phyloP scores from a whole-genome alignment of 2,797 vertebrate species.

The Myripristis murdjan region DNA sequence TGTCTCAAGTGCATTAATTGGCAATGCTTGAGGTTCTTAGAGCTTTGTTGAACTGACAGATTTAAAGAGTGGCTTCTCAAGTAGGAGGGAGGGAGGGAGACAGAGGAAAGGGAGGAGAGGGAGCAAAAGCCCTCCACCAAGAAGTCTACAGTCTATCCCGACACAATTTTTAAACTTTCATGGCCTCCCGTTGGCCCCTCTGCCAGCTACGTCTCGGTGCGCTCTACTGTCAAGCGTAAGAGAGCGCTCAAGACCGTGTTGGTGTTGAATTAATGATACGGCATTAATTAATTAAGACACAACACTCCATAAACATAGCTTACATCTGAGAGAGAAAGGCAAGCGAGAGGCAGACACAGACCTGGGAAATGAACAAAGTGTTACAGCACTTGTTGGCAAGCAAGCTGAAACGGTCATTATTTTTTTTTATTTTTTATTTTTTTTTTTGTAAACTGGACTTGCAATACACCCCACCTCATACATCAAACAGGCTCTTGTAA shows the following conservation, averaged over 20 bases:
- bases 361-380: conserved; percentile 44
- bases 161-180: conserved; percentile 72
- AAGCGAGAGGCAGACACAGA: conserved; percentile 15
- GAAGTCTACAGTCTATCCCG: conserved; percentile 57
- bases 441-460: conserved; percentile 23
- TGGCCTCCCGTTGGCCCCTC: conserved; percentile 51
- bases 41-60: conserved; percentile 73
- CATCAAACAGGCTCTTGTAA: conserved; percentile 49
- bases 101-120: conserved; percentile 19
- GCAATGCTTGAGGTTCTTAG: conserved; percentile 55
- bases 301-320: conserved; percentile 55
- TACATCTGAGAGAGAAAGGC: conserved; percentile 45
- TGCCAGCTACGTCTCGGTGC: conserved; percentile 41
- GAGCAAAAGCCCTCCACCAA: conserved; percentile 46
- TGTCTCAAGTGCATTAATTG: conserved; percentile 77
- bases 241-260: conserved; percentile 71
- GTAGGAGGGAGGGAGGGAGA: conserved; percentile 41
- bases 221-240: conserved; percentile 41
- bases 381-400: conserved; percentile 49
- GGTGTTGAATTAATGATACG: conserved; percentile 70
- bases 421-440: no score
- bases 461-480: conserved; percentile 56
- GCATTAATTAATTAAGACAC: conserved; percentile 68
- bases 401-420: conserved; percentile 8
- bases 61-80: conserved; percentile 42